A percentile compares a stretch with the other conserved stretches of the same genome.
These are phyloP conservation scores for Plestiodon gilberti DNA, from an alignment of 2,113 vertebrate species.

Conservation along the genomic window DNA sequence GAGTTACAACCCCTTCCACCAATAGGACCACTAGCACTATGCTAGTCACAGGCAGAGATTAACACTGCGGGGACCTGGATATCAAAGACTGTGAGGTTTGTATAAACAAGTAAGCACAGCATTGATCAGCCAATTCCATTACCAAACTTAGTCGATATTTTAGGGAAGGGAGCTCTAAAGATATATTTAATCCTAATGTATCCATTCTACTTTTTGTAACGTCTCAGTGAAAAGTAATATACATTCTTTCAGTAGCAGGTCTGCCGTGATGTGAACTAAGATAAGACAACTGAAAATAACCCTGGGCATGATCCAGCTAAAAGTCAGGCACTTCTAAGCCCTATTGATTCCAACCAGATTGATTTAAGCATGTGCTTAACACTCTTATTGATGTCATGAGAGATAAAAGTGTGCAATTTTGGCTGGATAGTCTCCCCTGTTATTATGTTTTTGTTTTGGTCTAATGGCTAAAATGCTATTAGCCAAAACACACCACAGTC, in stretches of 20 bases:
- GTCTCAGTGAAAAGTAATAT: slow-evolving; percentile 35
- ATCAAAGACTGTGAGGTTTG: not conserved
- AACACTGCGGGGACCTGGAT: accelerated
- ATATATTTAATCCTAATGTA: not conserved
- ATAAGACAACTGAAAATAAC: not conserved
- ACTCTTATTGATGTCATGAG: not conserved
- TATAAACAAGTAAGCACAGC: not conserved
- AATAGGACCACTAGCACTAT: too few relatives aligned
- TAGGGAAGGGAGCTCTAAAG: not conserved
- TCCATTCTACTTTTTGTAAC: slow-evolving; percentile 15
- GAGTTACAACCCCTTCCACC: too few relatives aligned
- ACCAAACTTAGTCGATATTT: not conserved
- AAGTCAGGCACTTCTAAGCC: not conserved
- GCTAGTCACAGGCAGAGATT: too few relatives aligned
- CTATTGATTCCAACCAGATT: not conserved
- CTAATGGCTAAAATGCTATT: not conserved
- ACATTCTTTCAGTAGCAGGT: not conserved
- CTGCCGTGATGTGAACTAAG: slow-evolving; percentile 14
- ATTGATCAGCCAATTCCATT: not conserved
- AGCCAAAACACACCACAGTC: not conserved
- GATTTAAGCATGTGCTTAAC: not conserved
- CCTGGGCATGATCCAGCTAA: not conserved
- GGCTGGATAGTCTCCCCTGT: not conserved
- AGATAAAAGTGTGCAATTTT: not conserved
- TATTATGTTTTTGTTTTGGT: not conserved